A percentile compares a stretch with the other conserved stretches of the same genome.
These are phyloP conservation scores for Brotula barbata DNA, from an alignment of 2,797 vertebrate genomes.

Conservation along the genomic window DNA sequence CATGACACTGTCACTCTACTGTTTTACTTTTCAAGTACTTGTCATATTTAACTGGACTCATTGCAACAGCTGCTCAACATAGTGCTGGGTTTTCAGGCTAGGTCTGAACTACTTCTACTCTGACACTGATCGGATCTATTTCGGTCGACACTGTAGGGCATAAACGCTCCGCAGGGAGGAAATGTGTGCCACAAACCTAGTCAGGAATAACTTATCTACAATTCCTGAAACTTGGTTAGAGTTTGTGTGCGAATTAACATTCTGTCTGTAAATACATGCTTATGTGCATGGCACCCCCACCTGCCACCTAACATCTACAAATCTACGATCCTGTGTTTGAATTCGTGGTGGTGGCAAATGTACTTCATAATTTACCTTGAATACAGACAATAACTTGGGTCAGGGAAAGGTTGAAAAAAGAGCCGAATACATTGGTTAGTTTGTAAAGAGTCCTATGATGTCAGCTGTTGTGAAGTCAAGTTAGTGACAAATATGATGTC, in stretches of 20 bases:
- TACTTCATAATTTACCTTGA: no score
- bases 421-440: no score
- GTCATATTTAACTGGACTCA: slow-evolving; percentile 29
- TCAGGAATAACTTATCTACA: slow-evolving; percentile 12
- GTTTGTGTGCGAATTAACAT: not conserved
- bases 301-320: no score
- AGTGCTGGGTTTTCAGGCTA: slow-evolving; percentile 61
- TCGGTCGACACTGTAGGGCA: slow-evolving; percentile 34
- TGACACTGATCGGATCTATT: slow-evolving; percentile 61
- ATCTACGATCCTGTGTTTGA: no score
- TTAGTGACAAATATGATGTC: no score
- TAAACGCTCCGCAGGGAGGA: slow-evolving; percentile 19
- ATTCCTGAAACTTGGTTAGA: not conserved
- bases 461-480: no score
- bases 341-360: no score
- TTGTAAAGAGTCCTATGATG: no score
- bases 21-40: not conserved
- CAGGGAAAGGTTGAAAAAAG: no score
- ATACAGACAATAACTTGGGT: no score
- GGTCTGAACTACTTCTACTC: slow-evolving; percentile 56
- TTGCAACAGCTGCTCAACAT: slow-evolving; percentile 30
- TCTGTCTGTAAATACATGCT: slow-evolving; percentile 11
- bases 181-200: slow-evolving; percentile 40
- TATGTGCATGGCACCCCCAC: no score
- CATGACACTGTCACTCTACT: no score